These are phyloP conservation scores for Polypterus bichir DNA, from an alignment of 2,113 vertebrate genomes.

Conservation along the genomic window DNA sequence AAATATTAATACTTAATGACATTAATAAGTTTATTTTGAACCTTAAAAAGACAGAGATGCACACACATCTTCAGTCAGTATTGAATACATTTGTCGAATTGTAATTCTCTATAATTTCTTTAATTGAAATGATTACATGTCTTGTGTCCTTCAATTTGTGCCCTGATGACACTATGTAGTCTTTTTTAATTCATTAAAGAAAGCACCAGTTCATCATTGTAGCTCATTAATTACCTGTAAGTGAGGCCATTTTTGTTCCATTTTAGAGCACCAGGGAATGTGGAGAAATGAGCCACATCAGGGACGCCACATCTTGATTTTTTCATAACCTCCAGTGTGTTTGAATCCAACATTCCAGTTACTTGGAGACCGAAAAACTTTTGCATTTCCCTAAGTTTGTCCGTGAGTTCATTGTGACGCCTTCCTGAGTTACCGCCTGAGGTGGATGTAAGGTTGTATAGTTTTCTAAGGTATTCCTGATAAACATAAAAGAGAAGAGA, in stretches of 20 bases:
- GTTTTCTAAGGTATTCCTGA: slow-evolving; percentile 42
- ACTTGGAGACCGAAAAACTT: slow-evolving; percentile 55
- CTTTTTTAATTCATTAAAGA: too few relatives aligned
- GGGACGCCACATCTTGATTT: slow-evolving; percentile 64
- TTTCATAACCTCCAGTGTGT: slow-evolving; percentile 55
- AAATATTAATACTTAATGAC: not conserved
- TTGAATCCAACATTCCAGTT: slow-evolving; percentile 45
- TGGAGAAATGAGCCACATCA: slow-evolving; percentile 37
- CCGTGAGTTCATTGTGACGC: not conserved
- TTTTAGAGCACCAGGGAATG: slow-evolving; percentile 39
- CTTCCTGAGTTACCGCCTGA: not conserved
- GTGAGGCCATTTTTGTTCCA: slow-evolving; percentile 59
- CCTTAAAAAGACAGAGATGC: too few relatives aligned
- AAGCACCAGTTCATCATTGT: too few relatives aligned
- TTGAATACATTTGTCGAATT: not conserved
- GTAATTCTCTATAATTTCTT: too few relatives aligned
- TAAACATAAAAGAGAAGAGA: not conserved
- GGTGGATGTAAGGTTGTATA: slow-evolving; percentile 41
- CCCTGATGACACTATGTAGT: too few relatives aligned
- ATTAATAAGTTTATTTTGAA: too few relatives aligned
- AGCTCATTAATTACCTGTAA: slow-evolving; percentile 54
- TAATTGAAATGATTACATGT: too few relatives aligned
- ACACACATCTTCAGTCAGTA: too few relatives aligned
- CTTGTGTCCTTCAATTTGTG: too few relatives aligned
- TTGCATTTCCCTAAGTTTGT: slow-evolving; percentile 70